Conservation (phyloP, 2,113 vertebrate species). For the Gobius niger region DNA sequence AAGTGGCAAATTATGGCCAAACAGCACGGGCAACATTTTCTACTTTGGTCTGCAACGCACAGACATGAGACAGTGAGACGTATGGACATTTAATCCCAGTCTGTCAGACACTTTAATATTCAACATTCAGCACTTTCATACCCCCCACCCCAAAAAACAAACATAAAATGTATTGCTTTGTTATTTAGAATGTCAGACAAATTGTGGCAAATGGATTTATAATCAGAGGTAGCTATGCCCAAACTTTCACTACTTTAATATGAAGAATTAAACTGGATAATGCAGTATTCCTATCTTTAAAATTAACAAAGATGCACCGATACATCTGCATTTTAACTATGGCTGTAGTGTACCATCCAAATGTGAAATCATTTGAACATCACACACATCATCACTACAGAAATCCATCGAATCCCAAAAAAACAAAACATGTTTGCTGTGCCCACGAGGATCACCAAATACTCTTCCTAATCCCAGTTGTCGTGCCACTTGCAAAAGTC, state of each 20-base stretch:
- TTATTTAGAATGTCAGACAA: not conserved
- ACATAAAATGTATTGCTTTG: not conserved
- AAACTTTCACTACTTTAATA: not conserved
- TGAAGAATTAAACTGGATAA: not conserved
- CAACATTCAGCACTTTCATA: no score
- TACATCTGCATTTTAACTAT: not conserved
- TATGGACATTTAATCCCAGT: not conserved
- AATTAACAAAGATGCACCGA: not conserved
- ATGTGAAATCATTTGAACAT: not conserved
- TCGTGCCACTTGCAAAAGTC: not conserved
- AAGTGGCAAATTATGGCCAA: conserved; percentile 1
- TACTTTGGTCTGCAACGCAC: conserved; percentile 1
- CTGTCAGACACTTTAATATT: not conserved
- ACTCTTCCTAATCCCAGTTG: not conserved
- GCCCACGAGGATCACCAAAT: not conserved
- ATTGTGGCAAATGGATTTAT: not conserved
- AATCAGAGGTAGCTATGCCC: not conserved
- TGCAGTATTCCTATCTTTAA: not conserved
- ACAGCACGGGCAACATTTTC: conserved; percentile 2
- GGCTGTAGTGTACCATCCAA: not conserved
- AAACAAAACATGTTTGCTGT: not conserved
- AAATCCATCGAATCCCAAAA: no score
- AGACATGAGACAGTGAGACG: not conserved
- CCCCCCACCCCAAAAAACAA: no score
- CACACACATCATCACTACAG: not conserved